Percentiles rank a stretch among this genome's conserved stretches.
Evolutionary conservation across 1,140 invertebrate species (phyloP).

Genomic region (Latrodectus geometricus): DNA sequence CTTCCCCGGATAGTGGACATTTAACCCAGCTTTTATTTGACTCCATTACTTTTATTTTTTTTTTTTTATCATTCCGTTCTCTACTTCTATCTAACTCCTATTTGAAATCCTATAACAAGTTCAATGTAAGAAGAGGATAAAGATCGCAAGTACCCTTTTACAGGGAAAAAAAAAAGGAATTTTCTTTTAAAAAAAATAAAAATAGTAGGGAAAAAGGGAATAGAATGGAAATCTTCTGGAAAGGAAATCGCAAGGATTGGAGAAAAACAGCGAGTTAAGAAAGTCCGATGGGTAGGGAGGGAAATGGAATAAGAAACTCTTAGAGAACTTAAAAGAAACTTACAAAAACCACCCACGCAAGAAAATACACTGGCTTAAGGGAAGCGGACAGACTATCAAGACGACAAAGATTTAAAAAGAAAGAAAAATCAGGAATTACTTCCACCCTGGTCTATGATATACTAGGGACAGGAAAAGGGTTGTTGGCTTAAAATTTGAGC

Average conservation of each 20-base stretch:
- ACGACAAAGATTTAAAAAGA: no score
- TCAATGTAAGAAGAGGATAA: background rate
- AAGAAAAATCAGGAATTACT: no score
- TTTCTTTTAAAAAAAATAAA: background rate
- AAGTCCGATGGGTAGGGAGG: background rate
- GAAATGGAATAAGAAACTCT: background rate
- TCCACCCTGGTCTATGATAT: no score
- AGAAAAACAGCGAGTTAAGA: background rate
- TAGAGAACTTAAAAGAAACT: background rate
- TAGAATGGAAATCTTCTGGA: background rate
- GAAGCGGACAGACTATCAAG: background rate
- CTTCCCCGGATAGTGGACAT: background rate
- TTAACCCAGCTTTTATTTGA: background rate
- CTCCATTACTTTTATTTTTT: background rate
- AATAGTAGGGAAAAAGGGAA: no score
- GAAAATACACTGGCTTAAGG: background rate
- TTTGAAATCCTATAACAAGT: background rate
- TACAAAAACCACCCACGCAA: background rate
- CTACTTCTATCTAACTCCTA: background rate
- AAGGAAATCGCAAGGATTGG: background rate
- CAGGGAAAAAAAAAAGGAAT: background rate
- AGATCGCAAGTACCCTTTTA: background rate
- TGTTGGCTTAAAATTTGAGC: no score
- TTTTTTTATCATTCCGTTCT: background rate
- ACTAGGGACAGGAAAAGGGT: no score